phyloP scores from a whole-genome alignment of 2,113 vertebrate species.

The Typhlomys cinereus region DNA sequence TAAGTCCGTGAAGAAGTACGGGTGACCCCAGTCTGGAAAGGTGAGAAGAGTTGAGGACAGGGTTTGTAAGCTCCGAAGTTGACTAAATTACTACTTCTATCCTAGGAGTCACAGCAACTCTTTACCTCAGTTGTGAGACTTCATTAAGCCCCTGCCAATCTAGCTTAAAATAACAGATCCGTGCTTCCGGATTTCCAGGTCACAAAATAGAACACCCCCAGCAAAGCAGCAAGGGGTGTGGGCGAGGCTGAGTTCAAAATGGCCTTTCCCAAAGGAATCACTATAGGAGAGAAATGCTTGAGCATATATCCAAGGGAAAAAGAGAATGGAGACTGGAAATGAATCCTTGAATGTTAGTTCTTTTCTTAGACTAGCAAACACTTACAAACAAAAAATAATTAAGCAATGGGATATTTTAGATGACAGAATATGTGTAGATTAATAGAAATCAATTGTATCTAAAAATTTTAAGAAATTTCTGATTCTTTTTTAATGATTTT shows the following conservation, averaged over 20 bases:
- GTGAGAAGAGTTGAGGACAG: neutral
- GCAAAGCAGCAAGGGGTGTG: neutral
- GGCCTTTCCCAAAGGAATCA: neutral
- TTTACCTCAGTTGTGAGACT: neutral
- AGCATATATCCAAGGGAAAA: neutral
- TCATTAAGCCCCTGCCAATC: slow-evolving; percentile 48
- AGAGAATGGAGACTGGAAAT: neutral
- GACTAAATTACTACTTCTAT: neutral
- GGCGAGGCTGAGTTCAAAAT: neutral
- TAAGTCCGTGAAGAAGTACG: neutral
- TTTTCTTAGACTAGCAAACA: neutral
- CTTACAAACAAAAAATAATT: neutral
- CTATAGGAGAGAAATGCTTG: neutral
- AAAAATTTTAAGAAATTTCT: neutral
- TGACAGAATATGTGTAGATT: neutral
- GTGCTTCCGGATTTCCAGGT: slow-evolving; percentile 44
- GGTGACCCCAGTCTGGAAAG: neutral
- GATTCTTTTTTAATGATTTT: neutral
- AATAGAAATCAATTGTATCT: neutral
- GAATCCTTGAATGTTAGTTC: neutral
- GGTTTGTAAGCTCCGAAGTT: neutral
- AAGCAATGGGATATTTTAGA: neutral
- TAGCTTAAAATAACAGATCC: neutral
- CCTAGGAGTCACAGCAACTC: neutral
- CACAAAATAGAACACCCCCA: slow-evolving; percentile 18